A percentile compares a stretch with the other conserved stretches of the same genome.
phyloP scores from a whole-genome alignment of 1,140 invertebrate genomes.

The Rhizoglyphus robini region DNA sequence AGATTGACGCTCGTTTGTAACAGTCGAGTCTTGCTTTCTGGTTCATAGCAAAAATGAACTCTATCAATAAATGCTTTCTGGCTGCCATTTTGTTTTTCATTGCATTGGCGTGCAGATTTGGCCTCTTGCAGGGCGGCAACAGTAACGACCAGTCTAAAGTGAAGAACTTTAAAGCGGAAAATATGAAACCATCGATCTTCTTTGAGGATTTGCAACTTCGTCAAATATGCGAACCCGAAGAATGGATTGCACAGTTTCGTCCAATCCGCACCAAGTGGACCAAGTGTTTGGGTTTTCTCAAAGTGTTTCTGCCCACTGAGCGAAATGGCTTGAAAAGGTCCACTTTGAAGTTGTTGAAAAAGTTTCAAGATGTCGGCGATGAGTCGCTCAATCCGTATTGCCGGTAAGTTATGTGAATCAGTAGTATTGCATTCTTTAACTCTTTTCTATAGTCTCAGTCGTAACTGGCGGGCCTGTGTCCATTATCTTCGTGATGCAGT shows the following conservation, averaged over 20 bases:
- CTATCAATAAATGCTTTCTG: too few relatives aligned
- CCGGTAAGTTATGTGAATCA: not conserved
- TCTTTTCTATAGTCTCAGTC: not conserved
- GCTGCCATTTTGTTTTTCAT: too few relatives aligned
- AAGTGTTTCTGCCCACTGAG: not conserved
- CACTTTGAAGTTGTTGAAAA: not conserved
- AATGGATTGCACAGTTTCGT: not conserved
- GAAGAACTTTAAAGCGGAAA: not conserved
- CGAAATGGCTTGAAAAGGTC: not conserved
- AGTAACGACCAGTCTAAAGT: too few relatives aligned
- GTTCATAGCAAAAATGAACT: too few relatives aligned
- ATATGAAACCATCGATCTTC: not conserved
- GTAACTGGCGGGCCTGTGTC: not conserved
- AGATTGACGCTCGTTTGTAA: too few relatives aligned
- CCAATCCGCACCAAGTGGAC: not conserved
- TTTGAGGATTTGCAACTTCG: not conserved
- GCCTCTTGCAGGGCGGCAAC: too few relatives aligned
- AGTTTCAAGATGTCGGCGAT: not conserved
- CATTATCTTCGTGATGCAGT: not conserved
- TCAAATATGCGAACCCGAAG: not conserved
- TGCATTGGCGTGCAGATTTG: too few relatives aligned
- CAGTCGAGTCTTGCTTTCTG: too few relatives aligned
- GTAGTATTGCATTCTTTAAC: not conserved
- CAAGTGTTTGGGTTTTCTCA: slow-evolving; percentile 6
- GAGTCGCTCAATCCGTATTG: not conserved